phyloP scores from a whole-genome alignment of 2,888 invertebrate species.

The Zygaena filipendulae region DNA sequence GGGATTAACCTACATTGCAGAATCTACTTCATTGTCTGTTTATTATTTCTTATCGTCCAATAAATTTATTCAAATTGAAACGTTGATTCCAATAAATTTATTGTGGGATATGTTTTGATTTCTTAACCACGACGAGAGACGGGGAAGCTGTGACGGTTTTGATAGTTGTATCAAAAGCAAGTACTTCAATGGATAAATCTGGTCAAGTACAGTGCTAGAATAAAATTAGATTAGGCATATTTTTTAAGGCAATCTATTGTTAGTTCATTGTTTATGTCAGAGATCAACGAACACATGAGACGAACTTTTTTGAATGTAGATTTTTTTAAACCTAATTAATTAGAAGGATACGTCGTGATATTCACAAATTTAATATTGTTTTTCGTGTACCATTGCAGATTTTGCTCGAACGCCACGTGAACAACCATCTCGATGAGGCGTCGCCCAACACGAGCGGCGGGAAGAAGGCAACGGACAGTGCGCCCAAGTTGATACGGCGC shows the following conservation, averaged over 20 bases:
- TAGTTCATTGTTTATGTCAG: too few species aligned
- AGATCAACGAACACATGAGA: too few species aligned
- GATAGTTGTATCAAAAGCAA: constrained; percentile 9
- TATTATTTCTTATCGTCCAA: constrained; percentile 18
- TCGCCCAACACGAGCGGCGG: constrained; percentile 65
- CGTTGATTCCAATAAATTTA: constrained; percentile 14
- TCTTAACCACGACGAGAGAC: constrained; percentile 14
- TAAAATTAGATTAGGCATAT: too few species aligned
- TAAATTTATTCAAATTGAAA: constrained; percentile 16
- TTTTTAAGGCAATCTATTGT: too few species aligned
- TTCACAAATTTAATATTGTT: too few species aligned
- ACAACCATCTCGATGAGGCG: constrained; percentile 85
- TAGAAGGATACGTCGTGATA: too few species aligned
- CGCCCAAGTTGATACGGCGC: constrained; percentile 81
- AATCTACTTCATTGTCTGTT: constrained; percentile 22
- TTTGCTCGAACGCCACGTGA: constrained; percentile 91
- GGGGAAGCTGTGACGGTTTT: constrained; percentile 11
- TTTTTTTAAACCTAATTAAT: too few species aligned
- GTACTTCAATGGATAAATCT: constrained; percentile 17
- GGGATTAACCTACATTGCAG: constrained; percentile 18
- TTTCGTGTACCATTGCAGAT: too few species aligned
- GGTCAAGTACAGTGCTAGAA: constrained; percentile 24
- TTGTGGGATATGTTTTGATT: constrained; percentile 15
- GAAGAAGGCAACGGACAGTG: constrained; percentile 78
- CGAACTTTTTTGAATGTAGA: too few species aligned